Conservation (phyloP, 2,888 invertebrate genomes). For the Chelonus formosanus region DNA sequence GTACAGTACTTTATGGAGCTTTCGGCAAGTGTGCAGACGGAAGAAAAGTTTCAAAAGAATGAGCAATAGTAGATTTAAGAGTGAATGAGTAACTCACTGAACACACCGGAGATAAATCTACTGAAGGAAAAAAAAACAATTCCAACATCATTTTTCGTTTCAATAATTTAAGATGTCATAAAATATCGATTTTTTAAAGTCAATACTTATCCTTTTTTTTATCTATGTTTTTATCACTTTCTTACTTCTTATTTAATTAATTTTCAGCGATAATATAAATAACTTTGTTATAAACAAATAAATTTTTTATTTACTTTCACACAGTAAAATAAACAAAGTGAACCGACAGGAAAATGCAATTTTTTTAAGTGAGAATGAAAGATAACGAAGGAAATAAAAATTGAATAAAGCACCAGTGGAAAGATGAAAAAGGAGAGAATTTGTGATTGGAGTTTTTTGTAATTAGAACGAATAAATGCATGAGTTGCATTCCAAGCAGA, state of each 20-base stretch:
- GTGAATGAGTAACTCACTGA: constrained; percentile 21
- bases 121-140: constrained; percentile 12
- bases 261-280: too few relatives aligned
- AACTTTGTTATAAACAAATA: too few relatives aligned
- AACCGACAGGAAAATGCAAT: constrained; percentile 5
- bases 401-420: neutral
- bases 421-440: constrained; percentile 1
- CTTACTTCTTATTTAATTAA: too few relatives aligned
- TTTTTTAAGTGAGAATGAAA: constrained; percentile 4
- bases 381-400: constrained; percentile 7
- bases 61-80: constrained; percentile 22
- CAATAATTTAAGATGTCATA: constrained; percentile 22
- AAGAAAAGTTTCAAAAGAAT: constrained; percentile 23
- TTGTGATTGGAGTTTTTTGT: constrained; percentile 14
- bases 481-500: constrained; percentile 14
- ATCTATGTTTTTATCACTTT: neutral
- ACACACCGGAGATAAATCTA: constrained; percentile 19
- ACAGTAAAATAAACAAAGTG: constrained; percentile 1
- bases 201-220: constrained; percentile 1
- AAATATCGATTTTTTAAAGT: too few relatives aligned
- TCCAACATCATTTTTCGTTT: constrained; percentile 13
- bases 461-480: constrained; percentile 32
- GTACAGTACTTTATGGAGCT: constrained; percentile 32
- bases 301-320: neutral
- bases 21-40: constrained; percentile 28